Conservation (phyloP, 1,140 invertebrate genomes). For the Dendroctonus valens region DNA sequence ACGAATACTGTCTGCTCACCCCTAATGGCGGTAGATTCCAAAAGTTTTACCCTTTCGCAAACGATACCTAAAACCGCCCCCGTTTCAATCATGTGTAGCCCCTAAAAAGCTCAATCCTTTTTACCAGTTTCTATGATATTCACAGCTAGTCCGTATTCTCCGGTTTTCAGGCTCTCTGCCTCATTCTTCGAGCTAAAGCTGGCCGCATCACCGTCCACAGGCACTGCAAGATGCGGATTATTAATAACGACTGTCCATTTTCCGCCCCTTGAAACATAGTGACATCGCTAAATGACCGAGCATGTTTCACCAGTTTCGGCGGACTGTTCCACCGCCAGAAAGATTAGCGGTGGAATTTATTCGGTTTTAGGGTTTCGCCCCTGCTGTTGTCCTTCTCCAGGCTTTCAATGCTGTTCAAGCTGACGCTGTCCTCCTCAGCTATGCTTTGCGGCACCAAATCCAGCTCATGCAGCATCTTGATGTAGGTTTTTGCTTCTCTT, state of each 20-base stretch:
- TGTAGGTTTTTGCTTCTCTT: slow-evolving; percentile 66
- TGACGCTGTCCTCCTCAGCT: slow-evolving; percentile 58
- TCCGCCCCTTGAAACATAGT: slow-evolving; percentile 36
- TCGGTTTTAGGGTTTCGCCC: neutral
- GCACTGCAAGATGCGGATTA: no score
- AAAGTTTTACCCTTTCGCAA: slow-evolving; percentile 76
- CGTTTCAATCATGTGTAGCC: neutral
- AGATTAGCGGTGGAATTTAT: slow-evolving; percentile 17
- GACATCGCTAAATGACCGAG: slow-evolving; percentile 44
- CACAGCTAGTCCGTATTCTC: slow-evolving; percentile 60
- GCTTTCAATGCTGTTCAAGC: slow-evolving; percentile 53
- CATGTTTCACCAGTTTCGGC: slow-evolving; percentile 47
- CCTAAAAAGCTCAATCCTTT: slow-evolving; percentile 1
- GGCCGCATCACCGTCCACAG: no score
- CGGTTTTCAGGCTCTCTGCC: slow-evolving; percentile 52
- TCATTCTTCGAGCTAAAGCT: slow-evolving; percentile 1
- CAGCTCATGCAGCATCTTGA: slow-evolving; percentile 73
- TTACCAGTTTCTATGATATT: slow-evolving; percentile 71
- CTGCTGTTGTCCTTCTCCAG: slow-evolving; percentile 31
- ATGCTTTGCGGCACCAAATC: slow-evolving; percentile 65
- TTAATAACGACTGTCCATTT: no score
- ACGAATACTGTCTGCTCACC: slow-evolving; percentile 66
- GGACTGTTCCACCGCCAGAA: slow-evolving; percentile 45
- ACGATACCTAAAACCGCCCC: slow-evolving; percentile 58
- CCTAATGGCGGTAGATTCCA: slow-evolving; percentile 88